Evolutionary conservation across 2,797 vertebrate species (phyloP), one percentile per base, ranked within the genome.

Genomic region (Mycteria americana): DNA sequence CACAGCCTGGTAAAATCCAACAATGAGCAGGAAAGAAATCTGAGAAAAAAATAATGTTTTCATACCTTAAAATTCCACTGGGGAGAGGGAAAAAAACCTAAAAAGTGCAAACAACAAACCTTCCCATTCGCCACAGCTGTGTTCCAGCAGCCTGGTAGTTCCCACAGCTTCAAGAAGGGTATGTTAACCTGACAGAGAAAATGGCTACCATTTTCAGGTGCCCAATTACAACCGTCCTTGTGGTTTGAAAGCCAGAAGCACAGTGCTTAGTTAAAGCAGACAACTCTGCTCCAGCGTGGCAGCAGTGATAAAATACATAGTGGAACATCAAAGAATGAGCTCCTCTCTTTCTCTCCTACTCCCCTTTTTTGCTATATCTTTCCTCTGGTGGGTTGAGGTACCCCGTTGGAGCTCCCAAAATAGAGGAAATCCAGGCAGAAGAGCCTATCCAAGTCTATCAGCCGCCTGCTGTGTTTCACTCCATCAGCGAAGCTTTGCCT

Each of bases 331-430:
- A 87, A 94, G 45, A 72, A 73, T 18, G 35, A 91, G 60, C 39
- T 85, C 28, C 60, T 73, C 51, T 80, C 28, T 68, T 93, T 77
- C 85, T 88, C 94, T 92, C 74, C 85, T 92, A 77, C 85, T 92
- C 68, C 88, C 53, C 21, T 88, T 92, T 94, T 87, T 85, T 91
- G 74, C 85, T 96, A 65, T 92, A 88, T 93, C 93, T 96, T 95
- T 73, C 54, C 59, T 65, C 85, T 93, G 31, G 85, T 96, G 94
- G 87, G 85, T 50, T 93, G 92, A 94, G 76, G 28, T 77, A 88
- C 85, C 46, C 89, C 86, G 91, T 88, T 96, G 91, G 94, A 96
- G 51, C 35, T 96, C 91, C 89, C 79, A 88, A 91, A 97, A 95
- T 92, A 97, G 87, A 96, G 67, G 48, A 83, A 94, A 91, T 81